These are phyloP conservation scores for Fopius arisanus DNA, from an alignment of 1,140 invertebrate species.

Conservation along the genomic window DNA sequence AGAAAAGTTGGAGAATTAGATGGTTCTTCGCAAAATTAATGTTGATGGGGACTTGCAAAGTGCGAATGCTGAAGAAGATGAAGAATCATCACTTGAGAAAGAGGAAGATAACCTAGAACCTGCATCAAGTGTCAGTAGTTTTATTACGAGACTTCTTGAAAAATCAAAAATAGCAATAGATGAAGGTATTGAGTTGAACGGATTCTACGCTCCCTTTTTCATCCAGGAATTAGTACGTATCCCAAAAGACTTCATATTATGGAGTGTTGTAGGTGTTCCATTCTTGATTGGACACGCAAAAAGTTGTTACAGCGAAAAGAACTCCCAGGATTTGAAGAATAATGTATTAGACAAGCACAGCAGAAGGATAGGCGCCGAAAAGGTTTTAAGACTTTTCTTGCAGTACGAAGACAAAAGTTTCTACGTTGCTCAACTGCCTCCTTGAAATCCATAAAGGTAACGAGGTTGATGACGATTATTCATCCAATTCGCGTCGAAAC, in stretches of 20 bases:
- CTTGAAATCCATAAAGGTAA: too few relatives aligned
- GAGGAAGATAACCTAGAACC: background rate
- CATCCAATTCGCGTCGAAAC: too few relatives aligned
- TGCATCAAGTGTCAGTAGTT: background rate
- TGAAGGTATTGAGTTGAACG: background rate
- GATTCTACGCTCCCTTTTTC: conserved; percentile 13
- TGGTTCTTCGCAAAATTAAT: background rate
- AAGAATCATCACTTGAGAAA: background rate
- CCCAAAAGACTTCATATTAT: conserved; percentile 21
- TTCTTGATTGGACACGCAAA: background rate
- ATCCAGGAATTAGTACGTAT: background rate
- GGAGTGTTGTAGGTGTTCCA: conserved; percentile 20
- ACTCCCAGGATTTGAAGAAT: conserved; percentile 23
- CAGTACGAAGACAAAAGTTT: too few relatives aligned
- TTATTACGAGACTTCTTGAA: background rate
- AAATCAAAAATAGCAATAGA: background rate
- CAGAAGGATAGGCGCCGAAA: background rate
- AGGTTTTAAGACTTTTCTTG: conserved; percentile 3
- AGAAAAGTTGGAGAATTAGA: background rate
- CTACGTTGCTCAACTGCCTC: background rate
- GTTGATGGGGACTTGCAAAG: background rate
- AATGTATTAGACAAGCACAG: background rate
- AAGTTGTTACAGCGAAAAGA: conserved; percentile 4
- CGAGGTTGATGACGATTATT: too few relatives aligned
- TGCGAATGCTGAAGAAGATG: background rate